Evolutionary conservation across 1,140 invertebrate species (phyloP).

Genomic region (Drosophila sulfurigaster): DNA sequence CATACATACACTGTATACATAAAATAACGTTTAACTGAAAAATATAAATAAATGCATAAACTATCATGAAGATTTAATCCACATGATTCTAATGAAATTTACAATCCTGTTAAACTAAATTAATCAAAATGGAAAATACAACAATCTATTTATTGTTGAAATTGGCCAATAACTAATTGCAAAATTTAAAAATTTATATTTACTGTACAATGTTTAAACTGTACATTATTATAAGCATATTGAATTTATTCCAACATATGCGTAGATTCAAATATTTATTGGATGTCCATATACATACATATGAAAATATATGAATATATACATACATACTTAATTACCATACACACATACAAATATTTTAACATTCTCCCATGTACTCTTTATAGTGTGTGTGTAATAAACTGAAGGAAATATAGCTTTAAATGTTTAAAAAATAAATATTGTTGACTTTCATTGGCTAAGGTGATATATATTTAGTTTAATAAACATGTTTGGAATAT

Average conservation of each 20-base stretch:
- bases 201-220: constrained; percentile 73
- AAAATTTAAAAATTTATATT: constrained; percentile 8
- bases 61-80: constrained; percentile 37
- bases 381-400: constrained; percentile 57
- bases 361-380: constrained; percentile 18
- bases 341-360: not conserved
- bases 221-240: constrained; percentile 61
- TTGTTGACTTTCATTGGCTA: not conserved
- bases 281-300: constrained; percentile 60
- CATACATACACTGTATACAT: constrained; percentile 34
- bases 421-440: constrained; percentile 62
- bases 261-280: constrained; percentile 48
- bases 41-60: constrained; percentile 24
- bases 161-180: constrained; percentile 52
- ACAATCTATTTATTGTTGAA: constrained; percentile 65
- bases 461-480: too few species aligned
- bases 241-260: constrained; percentile 53
- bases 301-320: constrained; percentile 14
- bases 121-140: constrained; percentile 35
- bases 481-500: too few species aligned
- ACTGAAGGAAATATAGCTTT: constrained; percentile 75
- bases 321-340: constrained; percentile 10
- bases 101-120: constrained; percentile 49
- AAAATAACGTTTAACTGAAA: constrained; percentile 37
- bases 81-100: constrained; percentile 27